A percentile compares a stretch with the other conserved stretches of the same genome.
Conservation (phyloP, 1,140 invertebrate genomes). For the Brachionus manjavacas region DNA sequence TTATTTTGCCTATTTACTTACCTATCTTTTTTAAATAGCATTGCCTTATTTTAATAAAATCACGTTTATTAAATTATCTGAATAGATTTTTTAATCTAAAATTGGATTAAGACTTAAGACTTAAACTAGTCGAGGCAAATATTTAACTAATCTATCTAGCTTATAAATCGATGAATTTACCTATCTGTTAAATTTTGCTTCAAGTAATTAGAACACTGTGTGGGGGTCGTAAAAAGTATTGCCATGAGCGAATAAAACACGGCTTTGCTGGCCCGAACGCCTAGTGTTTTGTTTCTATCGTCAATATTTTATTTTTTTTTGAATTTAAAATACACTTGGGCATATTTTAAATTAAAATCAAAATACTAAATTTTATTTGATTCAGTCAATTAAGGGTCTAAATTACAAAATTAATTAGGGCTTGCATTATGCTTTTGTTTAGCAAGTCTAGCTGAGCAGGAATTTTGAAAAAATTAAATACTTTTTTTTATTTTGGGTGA, state of each 20-base stretch:
- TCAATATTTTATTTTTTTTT: background rate
- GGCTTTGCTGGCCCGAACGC: background rate
- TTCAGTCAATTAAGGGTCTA: background rate
- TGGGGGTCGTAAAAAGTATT: background rate
- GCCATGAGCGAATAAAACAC: background rate
- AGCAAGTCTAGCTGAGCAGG: background rate
- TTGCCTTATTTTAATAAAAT: conserved; percentile 4
- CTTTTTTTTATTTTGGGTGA: conserved; percentile 28
- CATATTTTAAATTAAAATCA: background rate
- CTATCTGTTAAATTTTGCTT: conserved; percentile 5
- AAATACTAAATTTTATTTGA: background rate
- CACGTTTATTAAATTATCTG: conserved; percentile 8
- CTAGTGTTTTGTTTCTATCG: background rate
- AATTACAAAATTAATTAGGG: conserved; percentile 34
- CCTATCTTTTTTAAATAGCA: background rate
- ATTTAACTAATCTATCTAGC: conserved; percentile 32
- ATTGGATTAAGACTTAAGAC: conserved; percentile 14
- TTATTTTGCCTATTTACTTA: background rate
- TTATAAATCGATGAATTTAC: conserved; percentile 28
- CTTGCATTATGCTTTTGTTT: background rate
- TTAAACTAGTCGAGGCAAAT: background rate
- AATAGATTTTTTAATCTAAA: conserved; percentile 17
- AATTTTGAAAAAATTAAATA: background rate
- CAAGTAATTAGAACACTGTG: background rate
- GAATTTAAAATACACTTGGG: conserved; percentile 17